phyloP scores from a whole-genome alignment of 2,888 invertebrate genomes.

The Dryocosmus kuriphilus region DNA sequence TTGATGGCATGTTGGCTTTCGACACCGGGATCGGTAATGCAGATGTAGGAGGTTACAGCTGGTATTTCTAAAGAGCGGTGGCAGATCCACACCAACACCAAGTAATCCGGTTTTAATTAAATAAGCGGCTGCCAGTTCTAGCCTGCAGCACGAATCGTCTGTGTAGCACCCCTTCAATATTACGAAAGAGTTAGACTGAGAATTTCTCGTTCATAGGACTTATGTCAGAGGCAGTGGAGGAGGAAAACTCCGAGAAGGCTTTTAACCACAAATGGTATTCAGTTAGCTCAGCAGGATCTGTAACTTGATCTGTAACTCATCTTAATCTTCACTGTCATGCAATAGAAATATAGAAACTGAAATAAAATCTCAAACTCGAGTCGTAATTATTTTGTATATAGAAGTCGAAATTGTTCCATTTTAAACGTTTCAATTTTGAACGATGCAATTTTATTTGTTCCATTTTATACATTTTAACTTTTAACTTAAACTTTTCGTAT shows the following conservation, averaged over 20 bases:
- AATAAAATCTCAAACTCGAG: neutral
- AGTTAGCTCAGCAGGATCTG: neutral
- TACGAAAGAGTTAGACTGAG: constrained; percentile 32
- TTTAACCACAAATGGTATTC: constrained; percentile 32
- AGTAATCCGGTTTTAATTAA: constrained; percentile 76
- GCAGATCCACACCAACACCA: constrained; percentile 26
- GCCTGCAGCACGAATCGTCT: constrained; percentile 15
- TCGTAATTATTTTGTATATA: too few species aligned
- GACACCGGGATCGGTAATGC: constrained; percentile 42
- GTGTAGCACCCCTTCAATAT: constrained; percentile 2
- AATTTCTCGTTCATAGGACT: constrained; percentile 20
- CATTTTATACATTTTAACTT: too few species aligned
- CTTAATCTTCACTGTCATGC: neutral
- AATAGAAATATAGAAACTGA: neutral
- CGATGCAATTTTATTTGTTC: too few species aligned
- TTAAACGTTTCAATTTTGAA: too few species aligned
- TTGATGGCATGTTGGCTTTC: constrained; percentile 57
- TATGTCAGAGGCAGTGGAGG: neutral
- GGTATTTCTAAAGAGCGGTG: constrained; percentile 38
- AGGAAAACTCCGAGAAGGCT: constrained; percentile 22
- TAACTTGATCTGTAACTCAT: constrained; percentile 18
- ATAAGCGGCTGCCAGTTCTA: constrained; percentile 62
- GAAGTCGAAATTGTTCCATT: too few species aligned
- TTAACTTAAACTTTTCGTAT: too few species aligned
- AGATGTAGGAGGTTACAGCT: constrained; percentile 33